A percentile compares a stretch with the other conserved stretches of the same genome.
phyloP scores from a whole-genome alignment of 1,140 invertebrate genomes.

The Heliconius melpomene region DNA sequence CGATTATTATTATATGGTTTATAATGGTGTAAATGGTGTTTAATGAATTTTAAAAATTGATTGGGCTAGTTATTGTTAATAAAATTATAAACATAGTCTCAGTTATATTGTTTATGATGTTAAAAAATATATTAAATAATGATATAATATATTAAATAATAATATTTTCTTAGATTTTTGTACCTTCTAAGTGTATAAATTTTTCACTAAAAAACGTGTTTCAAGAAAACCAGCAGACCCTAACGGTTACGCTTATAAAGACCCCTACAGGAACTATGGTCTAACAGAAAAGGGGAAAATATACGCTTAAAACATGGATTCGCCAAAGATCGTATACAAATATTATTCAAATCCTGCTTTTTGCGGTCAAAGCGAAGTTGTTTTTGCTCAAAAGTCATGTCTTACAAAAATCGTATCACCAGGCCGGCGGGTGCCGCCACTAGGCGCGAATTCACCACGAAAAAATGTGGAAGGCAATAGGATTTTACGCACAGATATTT shows the following conservation, averaged over 20 bases:
- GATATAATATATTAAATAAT: no score
- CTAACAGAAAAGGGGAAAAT: conserved; percentile 50
- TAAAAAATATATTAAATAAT: conserved; percentile 9
- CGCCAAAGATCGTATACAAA: conserved; percentile 79
- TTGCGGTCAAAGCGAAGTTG: conserved; percentile 87
- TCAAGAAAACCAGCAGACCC: conserved; percentile 45
- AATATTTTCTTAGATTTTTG: background rate
- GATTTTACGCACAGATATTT: conserved; percentile 77
- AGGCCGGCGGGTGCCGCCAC: conserved; percentile 64
- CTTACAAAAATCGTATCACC: conserved; percentile 63
- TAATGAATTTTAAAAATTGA: no score
- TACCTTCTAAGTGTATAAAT: background rate
- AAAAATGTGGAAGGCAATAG: conserved; percentile 59
- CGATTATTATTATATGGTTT: background rate
- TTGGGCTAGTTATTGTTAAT: background rate
- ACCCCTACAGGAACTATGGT: conserved; percentile 58
- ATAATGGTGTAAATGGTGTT: background rate
- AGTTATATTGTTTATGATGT: background rate
- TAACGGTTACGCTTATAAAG: conserved; percentile 56
- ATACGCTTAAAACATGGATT: conserved; percentile 73
- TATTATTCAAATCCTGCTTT: conserved; percentile 89
- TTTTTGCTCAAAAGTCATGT: conserved; percentile 75
- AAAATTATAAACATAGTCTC: background rate
- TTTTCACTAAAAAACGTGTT: conserved; percentile 20
- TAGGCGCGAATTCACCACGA: conserved; percentile 69